A percentile compares a stretch with the other conserved stretches of the same genome.
These are phyloP conservation scores for Alouatta caraya DNA, from an alignment of 2,797 vertebrate species.

Conservation along the genomic window DNA sequence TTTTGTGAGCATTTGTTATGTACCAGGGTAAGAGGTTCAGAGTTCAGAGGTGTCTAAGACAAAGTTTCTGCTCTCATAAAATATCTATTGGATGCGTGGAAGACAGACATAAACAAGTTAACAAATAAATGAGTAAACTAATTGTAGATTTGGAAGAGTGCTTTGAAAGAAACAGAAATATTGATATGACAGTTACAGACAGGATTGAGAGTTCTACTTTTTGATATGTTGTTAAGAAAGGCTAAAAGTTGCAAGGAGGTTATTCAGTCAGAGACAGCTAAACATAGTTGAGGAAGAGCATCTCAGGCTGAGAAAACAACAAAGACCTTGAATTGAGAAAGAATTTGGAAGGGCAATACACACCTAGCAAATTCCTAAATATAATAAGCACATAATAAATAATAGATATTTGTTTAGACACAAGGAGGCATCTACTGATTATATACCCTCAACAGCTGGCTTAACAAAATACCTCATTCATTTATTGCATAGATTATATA, in stretches of 20 bases:
- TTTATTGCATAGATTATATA: not conserved
- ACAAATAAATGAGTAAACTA: not conserved
- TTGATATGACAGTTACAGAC: not conserved
- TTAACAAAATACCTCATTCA: slow-evolving; percentile 9
- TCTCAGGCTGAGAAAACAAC: not conserved
- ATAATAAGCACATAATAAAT: not conserved
- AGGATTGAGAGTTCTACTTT: not conserved
- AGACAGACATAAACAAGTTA: not conserved
- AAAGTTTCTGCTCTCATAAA: not conserved
- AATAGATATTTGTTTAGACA: not conserved
- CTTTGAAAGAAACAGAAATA: not conserved
- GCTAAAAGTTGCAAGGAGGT: not conserved
- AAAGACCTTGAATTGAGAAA: not conserved
- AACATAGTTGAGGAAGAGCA: not conserved
- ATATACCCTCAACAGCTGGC: not conserved
- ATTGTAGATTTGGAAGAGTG: not conserved
- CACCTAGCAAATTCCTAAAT: not conserved
- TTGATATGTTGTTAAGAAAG: not conserved
- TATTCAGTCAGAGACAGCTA: not conserved
- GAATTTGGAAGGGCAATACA: not conserved
- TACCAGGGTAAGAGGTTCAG: not conserved
- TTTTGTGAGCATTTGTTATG: not conserved
- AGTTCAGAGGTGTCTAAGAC: not conserved
- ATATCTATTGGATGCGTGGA: not conserved
- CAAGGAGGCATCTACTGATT: not conserved